Evolutionary conservation across 2,113 vertebrate species (phyloP).

Genomic region (Mystacornis crossleyi): DNA sequence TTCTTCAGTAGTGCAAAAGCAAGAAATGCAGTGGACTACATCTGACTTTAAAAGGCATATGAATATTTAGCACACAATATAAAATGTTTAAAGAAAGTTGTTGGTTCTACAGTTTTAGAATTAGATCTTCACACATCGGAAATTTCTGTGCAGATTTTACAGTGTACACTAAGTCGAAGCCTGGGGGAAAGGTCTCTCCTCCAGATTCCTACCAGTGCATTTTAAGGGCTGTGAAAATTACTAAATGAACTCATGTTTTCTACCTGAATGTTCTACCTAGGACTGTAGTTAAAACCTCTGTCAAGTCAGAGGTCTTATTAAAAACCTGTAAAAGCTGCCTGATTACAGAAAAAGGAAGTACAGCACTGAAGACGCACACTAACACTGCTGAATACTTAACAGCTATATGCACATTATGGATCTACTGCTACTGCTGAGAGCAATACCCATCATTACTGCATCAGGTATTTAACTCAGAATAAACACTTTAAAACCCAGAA

Average conservation of each 20-base stretch:
- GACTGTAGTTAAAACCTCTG: constrained; percentile 13
- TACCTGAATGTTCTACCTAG: background rate
- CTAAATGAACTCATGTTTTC: constrained; percentile 11
- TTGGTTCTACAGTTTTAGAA: constrained; percentile 58
- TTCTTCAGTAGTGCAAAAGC: constrained; percentile 72
- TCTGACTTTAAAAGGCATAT: constrained; percentile 62
- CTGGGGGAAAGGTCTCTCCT: background rate
- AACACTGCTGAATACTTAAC: background rate
- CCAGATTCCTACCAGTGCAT: constrained; percentile 33
- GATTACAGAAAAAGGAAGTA: constrained; percentile 73
- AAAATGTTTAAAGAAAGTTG: constrained; percentile 63
- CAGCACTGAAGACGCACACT: background rate
- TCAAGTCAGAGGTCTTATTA: constrained; percentile 49
- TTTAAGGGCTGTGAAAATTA: constrained; percentile 49
- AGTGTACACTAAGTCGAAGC: constrained; percentile 30
- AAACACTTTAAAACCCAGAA: constrained; percentile 6
- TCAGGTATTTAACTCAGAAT: constrained; percentile 35
- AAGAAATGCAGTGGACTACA: constrained; percentile 67
- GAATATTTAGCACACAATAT: constrained; percentile 66
- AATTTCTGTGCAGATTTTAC: constrained; percentile 59
- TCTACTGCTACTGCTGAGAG: background rate
- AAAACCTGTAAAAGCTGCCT: constrained; percentile 74
- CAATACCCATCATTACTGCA: background rate
- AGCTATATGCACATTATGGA: background rate
- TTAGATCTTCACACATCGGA: constrained; percentile 63